These are phyloP conservation scores for Rhinella marina DNA, from an alignment of 2,797 vertebrate species.

Conservation along the genomic window DNA sequence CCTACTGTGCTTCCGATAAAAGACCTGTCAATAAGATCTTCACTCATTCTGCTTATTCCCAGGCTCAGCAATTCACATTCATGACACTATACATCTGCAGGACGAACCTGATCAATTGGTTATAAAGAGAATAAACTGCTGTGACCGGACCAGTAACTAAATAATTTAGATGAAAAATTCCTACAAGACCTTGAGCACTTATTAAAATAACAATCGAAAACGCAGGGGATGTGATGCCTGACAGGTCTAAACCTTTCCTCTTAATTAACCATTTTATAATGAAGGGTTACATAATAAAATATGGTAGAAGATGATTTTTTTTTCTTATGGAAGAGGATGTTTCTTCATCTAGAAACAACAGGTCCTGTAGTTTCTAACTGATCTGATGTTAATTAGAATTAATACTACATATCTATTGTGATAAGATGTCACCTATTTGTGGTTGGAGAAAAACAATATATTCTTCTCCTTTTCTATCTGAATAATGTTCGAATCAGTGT, in stretches of 20 bases:
- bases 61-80: constrained; percentile 14
- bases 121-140: not conserved
- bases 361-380: not conserved
- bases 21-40: not conserved
- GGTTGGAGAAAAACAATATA: not conserved
- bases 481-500: too few species aligned
- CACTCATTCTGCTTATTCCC: not conserved
- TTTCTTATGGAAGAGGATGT: not conserved
- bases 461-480: not conserved
- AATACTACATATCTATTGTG: not conserved
- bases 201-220: constrained; percentile 7
- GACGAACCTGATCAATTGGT: not conserved
- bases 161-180: constrained; percentile 40
- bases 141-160: not conserved
- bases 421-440: not conserved
- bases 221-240: not conserved
- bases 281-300: not conserved
- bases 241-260: not conserved
- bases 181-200: constrained; percentile 15
- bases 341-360: not conserved
- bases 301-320: not conserved
- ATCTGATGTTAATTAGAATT: not conserved
- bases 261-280: constrained; percentile 8
- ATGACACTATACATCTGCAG: not conserved
- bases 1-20: not conserved